Evolutionary conservation across 2,888 invertebrate genomes (phyloP), one percentile per base, ranked within the genome.

Genomic region (Cloeon dipterum): DNA sequence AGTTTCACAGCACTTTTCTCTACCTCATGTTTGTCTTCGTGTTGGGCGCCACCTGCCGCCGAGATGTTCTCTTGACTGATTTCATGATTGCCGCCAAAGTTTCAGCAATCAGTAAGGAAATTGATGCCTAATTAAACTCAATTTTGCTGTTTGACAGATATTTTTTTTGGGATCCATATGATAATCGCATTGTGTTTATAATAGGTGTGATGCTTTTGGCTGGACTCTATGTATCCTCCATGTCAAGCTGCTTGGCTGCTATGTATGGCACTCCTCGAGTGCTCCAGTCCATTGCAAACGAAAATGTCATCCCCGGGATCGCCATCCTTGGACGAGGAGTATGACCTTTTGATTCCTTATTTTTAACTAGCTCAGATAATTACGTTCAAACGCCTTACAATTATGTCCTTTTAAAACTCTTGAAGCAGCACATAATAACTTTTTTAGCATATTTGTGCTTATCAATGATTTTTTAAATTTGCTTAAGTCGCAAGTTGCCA

Each of bases 191-290:
- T 17, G 18, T 26, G 20, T 37, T 25, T 34, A 32, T 42, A 38
- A 20, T 45, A 45, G 65, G 63, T 38, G 73, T 91, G 36, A 57
- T 93, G 26, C 66, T 93, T 40, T 61, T 94, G 26, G 78, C 86
- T 38, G 94, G 94, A 16, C 67, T 94, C 37, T 96, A 94, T 57
- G 86, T 94, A 13, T 88, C 89, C 37, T 91, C 91, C 14, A 82
- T 94, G 68, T 91, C 91, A 32, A 86, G 88, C 34, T 89, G 91
- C 52, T 68, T 94, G 47, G 93, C 91, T 10, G 86, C 91, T 25
- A 81, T 94, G 74, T 93, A 94, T 51, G 93, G 93, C 3, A 88
- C 93, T 2, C 91, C 93, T 0, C 66, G 93, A 45, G 89, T 94
- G 2, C 60, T 93, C 20, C 93, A 94, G 56, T 86, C 88, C 42